phyloP scores from a whole-genome alignment of 2,888 invertebrate genomes.

The Thysanoteuthis rhombus region DNA sequence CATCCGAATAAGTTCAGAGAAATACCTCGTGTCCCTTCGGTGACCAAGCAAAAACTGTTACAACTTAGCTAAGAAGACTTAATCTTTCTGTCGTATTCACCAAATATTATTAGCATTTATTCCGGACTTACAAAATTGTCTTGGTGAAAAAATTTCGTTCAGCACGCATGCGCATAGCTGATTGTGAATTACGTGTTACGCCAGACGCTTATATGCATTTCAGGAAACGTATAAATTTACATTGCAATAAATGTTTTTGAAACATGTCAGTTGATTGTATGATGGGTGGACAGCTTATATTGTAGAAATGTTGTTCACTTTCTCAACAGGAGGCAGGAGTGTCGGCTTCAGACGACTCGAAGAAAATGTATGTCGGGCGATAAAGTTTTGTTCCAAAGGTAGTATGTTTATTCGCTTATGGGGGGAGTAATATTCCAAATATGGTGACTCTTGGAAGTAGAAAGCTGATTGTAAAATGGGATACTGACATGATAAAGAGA shows the following conservation, averaged over 20 bases:
- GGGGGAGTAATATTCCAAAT: too few species aligned
- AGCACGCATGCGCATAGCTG: background rate
- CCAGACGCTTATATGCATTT: background rate
- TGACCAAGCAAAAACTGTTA: too few species aligned
- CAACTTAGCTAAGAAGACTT: too few species aligned
- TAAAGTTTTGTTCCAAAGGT: background rate
- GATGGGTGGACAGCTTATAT: background rate
- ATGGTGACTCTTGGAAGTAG: too few species aligned
- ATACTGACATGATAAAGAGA: too few species aligned
- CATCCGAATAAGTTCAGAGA: too few species aligned
- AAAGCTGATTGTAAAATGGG: too few species aligned
- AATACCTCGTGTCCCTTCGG: too few species aligned
- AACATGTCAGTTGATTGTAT: background rate
- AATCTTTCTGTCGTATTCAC: too few species aligned
- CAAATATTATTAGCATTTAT: too few species aligned
- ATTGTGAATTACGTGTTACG: background rate
- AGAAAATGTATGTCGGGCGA: background rate
- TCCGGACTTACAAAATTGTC: too few species aligned
- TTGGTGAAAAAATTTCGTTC: background rate
- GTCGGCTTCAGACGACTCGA: background rate
- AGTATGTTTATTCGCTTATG: too few species aligned
- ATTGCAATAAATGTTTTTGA: background rate
- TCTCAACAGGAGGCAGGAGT: background rate
- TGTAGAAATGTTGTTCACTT: background rate
- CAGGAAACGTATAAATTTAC: background rate